These are phyloP conservation scores for Catalaphyllia jardinei DNA, from an alignment of 64 coral and sea anemone species.

Conservation along the genomic window DNA sequence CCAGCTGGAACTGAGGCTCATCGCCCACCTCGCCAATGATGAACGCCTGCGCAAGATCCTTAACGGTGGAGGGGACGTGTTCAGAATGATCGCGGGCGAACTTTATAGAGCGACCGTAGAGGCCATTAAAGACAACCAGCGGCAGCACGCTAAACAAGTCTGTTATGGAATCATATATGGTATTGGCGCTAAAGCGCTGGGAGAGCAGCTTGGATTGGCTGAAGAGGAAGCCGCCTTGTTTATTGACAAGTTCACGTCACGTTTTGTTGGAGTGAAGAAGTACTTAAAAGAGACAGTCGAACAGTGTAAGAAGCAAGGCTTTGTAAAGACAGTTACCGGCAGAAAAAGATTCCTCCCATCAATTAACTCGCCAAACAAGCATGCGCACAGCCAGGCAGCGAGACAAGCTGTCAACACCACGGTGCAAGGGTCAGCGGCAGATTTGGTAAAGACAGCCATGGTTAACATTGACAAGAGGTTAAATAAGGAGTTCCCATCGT, in stretches of 20 bases:
- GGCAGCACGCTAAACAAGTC: constrained; percentile 91
- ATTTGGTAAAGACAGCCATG: constrained; percentile 95
- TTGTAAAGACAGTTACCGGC: constrained; percentile 73
- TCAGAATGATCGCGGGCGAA: constrained; percentile 93
- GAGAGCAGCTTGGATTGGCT: constrained; percentile 72
- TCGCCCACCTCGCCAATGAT: constrained; percentile 89
- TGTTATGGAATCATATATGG: constrained; percentile 98
- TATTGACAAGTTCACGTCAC: constrained; percentile 88
- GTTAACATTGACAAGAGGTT: constrained; percentile 84
- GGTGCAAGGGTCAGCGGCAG: constrained; percentile 94
- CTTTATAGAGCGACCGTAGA: constrained; percentile 60
- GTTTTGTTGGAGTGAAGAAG: constrained; percentile 70
- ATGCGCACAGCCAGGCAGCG: constrained; percentile 89
- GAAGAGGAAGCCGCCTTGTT: constrained; percentile 89
- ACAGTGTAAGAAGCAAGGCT: constrained; percentile 81
- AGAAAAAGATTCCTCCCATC: constrained; percentile 78
- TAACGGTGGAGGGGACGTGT: constrained; percentile 90
- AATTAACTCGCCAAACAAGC: constrained; percentile 76
- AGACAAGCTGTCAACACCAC: constrained; percentile 97
- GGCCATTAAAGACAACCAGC: constrained; percentile 73
- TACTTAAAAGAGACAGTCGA: constrained; percentile 90
- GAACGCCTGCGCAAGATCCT: constrained; percentile 72
- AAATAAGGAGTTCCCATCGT: constrained; percentile 56
- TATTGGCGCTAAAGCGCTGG: constrained; percentile 91
- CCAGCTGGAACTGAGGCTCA: constrained; percentile 95